Conservation (phyloP, 1,140 invertebrate species). For the Sitophilus oryzae region DNA sequence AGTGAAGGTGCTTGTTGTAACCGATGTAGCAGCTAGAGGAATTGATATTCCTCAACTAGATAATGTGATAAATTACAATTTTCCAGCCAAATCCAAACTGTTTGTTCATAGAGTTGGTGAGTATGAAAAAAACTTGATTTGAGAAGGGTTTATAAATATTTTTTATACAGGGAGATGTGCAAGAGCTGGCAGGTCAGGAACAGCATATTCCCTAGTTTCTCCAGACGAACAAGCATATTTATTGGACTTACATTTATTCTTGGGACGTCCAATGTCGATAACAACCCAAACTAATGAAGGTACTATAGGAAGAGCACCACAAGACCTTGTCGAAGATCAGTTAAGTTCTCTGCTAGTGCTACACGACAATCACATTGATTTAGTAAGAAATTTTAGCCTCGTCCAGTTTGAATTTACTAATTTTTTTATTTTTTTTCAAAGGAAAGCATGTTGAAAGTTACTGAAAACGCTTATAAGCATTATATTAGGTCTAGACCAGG, state of each 20-base stretch:
- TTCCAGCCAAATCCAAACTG: conserved; percentile 93
- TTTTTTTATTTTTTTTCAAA: conserved; percentile 38
- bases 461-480: conserved; percentile 84
- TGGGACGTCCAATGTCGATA: conserved; percentile 64
- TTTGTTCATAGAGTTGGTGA: conserved; percentile 97
- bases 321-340: conserved; percentile 76
- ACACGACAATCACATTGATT: conserved; percentile 66
- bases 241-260: conserved; percentile 89
- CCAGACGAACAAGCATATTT: conserved; percentile 90
- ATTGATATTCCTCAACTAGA: conserved; percentile 96
- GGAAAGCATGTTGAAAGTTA: conserved; percentile 69
- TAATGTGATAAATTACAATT: conserved; percentile 96
- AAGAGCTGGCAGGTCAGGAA: conserved; percentile 84
- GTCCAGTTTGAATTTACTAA: conserved; percentile 2
- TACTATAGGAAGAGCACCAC: conserved; percentile 73
- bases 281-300: conserved; percentile 43
- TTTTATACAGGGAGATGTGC: conserved; percentile 78
- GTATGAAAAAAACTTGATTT: conserved; percentile 46
- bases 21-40: conserved; percentile 95
- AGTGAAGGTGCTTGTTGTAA: conserved; percentile 82
- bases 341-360: conserved; percentile 70
- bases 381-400: conserved; percentile 52
- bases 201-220: conserved; percentile 81
- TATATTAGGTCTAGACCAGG: conserved; percentile 80
- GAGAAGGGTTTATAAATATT: background rate